Evolutionary conservation across 2,113 vertebrate species (phyloP).

Genomic region (Bombycilla garrulus): DNA sequence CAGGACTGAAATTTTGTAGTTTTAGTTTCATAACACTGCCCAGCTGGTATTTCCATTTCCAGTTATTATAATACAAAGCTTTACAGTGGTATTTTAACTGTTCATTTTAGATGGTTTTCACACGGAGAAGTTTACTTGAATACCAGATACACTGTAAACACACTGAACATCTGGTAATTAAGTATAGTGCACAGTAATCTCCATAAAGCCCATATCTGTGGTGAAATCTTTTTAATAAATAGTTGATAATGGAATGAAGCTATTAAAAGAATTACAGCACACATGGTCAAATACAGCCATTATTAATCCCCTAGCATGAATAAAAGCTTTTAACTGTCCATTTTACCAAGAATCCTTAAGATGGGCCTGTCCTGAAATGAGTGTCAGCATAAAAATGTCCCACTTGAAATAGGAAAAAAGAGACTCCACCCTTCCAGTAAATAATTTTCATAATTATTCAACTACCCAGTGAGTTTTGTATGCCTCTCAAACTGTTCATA

Average conservation of each 20-base stretch:
- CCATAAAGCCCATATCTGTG: conserved; percentile 52
- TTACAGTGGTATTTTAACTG: conserved; percentile 43
- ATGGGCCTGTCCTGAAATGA: not conserved
- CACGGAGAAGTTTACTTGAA: conserved; percentile 54
- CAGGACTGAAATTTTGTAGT: conserved; percentile 6
- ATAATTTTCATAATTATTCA: not conserved
- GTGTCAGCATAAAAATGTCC: not conserved
- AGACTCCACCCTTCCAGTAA: not conserved
- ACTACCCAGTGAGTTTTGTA: not conserved
- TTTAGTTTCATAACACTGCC: conserved; percentile 24
- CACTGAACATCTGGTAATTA: conserved; percentile 64
- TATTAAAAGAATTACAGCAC: conserved; percentile 56
- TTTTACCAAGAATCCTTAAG: conserved; percentile 12
- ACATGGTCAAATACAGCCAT: conserved; percentile 5
- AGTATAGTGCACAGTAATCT: conserved; percentile 59
- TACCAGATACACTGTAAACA: conserved; percentile 55
- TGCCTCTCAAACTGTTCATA: not conserved
- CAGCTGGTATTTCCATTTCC: conserved; percentile 58
- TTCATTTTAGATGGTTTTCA: conserved; percentile 57
- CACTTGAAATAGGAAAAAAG: not conserved
- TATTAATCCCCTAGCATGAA: not conserved
- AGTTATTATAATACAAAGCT: conserved; percentile 25
- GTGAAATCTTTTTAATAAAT: conserved; percentile 63
- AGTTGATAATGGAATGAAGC: conserved; percentile 60
- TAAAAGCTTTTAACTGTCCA: conserved; percentile 29